Percentiles rank a stretch among this genome's conserved stretches.
Conservation (phyloP, 2,113 vertebrate species). For the Caranx melampygus region DNA sequence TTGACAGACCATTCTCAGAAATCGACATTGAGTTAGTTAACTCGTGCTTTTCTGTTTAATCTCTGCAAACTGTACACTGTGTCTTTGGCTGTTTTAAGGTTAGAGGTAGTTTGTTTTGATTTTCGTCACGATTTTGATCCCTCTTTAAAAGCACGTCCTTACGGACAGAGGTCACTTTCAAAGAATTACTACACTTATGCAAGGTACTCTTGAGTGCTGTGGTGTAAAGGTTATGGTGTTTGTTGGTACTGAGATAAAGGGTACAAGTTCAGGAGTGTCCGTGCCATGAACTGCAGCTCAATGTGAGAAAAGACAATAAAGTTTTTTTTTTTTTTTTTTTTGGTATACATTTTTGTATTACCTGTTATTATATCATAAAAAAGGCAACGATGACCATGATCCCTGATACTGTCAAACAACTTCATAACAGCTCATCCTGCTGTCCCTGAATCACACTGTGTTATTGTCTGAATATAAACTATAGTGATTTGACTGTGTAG, state of each 20-base stretch:
- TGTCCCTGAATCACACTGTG: conserved; percentile 45
- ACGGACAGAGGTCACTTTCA: conserved; percentile 20
- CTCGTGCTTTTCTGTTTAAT: neutral
- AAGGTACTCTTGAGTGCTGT: conserved; percentile 42
- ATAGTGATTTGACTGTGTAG: conserved; percentile 70
- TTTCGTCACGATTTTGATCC: conserved; percentile 5
- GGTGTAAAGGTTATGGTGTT: conserved; percentile 44
- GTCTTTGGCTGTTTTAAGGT: conserved; percentile 22
- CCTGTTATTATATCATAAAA: conserved; percentile 5
- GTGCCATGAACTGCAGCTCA: conserved; percentile 44
- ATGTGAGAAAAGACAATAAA: conserved; percentile 23
- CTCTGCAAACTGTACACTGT: conserved; percentile 10
- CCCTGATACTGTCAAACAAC: conserved; percentile 18
- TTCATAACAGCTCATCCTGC: conserved; percentile 8
- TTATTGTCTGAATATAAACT: conserved; percentile 58
- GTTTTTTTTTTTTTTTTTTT: neutral
- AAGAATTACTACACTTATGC: conserved; percentile 24
- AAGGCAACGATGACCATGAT: conserved; percentile 4
- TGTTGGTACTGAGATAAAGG: conserved; percentile 60
- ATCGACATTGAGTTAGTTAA: neutral
- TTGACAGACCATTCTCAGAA: conserved; percentile 16
- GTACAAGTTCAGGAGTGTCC: conserved; percentile 48
- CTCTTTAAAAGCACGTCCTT: conserved; percentile 17
- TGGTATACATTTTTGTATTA: conserved; percentile 29
- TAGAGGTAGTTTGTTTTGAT: conserved; percentile 22